Evolutionary conservation across 2,797 vertebrate species (phyloP).

Genomic region (Cossypha niveicapilla): DNA sequence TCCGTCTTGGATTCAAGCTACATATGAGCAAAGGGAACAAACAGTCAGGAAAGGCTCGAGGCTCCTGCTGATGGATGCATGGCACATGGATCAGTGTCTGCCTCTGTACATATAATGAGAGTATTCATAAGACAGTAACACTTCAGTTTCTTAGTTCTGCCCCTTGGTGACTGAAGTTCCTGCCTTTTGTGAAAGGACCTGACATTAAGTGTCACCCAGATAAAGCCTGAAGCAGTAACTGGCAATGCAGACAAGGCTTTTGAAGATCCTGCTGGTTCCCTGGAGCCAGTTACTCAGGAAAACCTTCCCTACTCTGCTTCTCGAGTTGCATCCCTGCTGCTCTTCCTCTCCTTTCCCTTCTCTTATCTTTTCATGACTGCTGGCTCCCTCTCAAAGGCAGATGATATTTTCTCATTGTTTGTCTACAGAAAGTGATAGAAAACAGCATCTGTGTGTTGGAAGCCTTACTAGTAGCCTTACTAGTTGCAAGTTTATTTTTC

Average conservation of each 20-base stretch:
- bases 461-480: neutral
- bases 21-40: neutral
- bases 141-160: neutral
- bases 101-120: neutral
- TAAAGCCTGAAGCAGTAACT: neutral
- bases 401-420: neutral
- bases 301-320: neutral
- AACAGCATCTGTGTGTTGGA: neutral
- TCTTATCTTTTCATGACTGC: neutral
- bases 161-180: neutral
- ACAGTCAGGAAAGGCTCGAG: neutral
- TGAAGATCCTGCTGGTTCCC: neutral
- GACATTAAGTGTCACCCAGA: neutral
- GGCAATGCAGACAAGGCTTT: neutral
- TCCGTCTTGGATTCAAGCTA: neutral
- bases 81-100: neutral
- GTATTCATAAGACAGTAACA: neutral
- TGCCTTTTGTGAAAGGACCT: fast-evolving
- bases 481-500: neutral
- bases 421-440: neutral
- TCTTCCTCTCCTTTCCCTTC: neutral
- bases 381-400: neutral
- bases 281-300: neutral
- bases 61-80: neutral
- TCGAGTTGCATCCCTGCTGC: neutral